Base-by-base conservation (phyloP, 1,140 invertebrate species). In the Heliconius melpomene region DNA sequence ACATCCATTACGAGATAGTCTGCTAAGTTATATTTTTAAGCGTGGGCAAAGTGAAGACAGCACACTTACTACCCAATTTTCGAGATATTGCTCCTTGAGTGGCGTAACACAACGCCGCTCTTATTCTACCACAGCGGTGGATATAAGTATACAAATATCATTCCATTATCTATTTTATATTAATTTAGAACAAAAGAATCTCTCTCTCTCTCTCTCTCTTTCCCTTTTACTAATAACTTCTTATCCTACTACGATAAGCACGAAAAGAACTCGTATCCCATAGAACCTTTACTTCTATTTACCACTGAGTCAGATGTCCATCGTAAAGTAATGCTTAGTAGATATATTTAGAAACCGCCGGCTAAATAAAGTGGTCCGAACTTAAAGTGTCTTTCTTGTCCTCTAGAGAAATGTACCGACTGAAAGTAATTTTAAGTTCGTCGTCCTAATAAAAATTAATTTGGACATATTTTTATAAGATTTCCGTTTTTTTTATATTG, bases 351-450 rank as follows among this genome's bases (percentile, higher is more conserved):
- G 60, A 66, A 29, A 66, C 60, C 60, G 23, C 26, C 26, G 26
- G 60, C 60, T 66, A 66, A 66, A 66, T 66, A 66, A 66, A 66
- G 60, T 23, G 60, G 9, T 66, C n/a, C 60, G 60, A 66, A 66
- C 60, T 66, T 29, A 66, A 29, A 66, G 23, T 66, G 60, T 66
- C 23, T 66, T 29, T 66, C 23, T 66, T 29, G 60, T 66, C 26
- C 60, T 66, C 60, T 29, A 66, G 60, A 66, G 60, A 66, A 66
- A 66, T 66, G 60, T 66, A 66, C 60, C 20, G 23, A 29, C 60
- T 26, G 26, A 66, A 66, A 66, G 60, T 66, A 66, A 66, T 66
- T 66, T 66, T 7, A 66, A 66, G 60, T 66, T 66, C 60, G 60
- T n/a, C 26, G 23, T 26, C 26, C 60, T 66, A 66, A 66, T 66